A percentile compares a stretch with the other conserved stretches of the same genome.
Evolutionary conservation across 2,888 invertebrate species (phyloP).

Genomic region (Xanthorhoe spadicearia): DNA sequence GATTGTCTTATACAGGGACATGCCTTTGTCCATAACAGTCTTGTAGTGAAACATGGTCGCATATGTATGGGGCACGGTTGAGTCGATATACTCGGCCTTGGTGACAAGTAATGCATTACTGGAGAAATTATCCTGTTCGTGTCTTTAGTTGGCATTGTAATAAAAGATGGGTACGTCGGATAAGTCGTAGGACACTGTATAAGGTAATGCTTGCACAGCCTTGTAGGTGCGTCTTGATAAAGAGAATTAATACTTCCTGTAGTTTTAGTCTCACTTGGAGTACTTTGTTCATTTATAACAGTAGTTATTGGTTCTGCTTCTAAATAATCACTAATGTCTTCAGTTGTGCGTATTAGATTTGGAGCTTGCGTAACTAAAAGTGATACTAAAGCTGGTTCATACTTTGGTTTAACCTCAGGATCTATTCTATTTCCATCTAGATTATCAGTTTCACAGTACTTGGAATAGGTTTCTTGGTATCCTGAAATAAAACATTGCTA

Average conservation of each 20-base stretch:
- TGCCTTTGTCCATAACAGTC: neutral
- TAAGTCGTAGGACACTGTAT: constrained; percentile 1
- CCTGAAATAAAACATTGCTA: constrained; percentile 41
- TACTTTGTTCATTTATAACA: constrained; percentile 9
- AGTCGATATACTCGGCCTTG: neutral
- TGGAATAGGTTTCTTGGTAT: constrained; percentile 53
- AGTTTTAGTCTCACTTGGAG: neutral
- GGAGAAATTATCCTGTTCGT: constrained; percentile 7
- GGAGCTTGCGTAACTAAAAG: neutral
- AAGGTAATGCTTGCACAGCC: neutral
- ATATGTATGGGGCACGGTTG: neutral
- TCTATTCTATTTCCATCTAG: constrained; percentile 30
- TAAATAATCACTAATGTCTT: constrained; percentile 24
- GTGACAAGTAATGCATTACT: constrained; percentile 11
- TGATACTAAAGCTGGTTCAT: neutral
- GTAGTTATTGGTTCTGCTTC: constrained; percentile 13
- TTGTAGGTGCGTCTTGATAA: constrained; percentile 12
- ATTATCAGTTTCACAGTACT: constrained; percentile 49
- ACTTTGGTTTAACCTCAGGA: constrained; percentile 2
- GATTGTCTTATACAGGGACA: neutral
- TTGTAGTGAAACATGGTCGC: neutral
- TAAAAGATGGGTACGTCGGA: neutral
- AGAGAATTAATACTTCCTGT: neutral
- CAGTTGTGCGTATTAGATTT: neutral
- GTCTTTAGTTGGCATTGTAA: neutral